A percentile compares a stretch with the other conserved stretches of the same genome.
Evolutionary conservation across 2,888 invertebrate species (phyloP).

Genomic region (Cheilosia variabilis): DNA sequence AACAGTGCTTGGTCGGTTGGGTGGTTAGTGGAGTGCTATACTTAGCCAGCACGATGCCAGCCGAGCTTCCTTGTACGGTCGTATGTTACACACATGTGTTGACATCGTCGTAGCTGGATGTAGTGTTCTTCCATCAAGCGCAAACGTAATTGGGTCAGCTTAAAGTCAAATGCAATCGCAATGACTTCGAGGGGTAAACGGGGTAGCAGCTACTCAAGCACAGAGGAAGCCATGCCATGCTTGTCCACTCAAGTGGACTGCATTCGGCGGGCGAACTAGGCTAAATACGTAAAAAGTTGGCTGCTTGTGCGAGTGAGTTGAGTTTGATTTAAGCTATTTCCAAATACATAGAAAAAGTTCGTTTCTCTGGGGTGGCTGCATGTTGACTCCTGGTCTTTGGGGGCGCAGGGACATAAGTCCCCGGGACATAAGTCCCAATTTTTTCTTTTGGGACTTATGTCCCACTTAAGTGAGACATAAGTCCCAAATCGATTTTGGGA

Average conservation of each 20-base stretch:
- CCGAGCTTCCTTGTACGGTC: constrained; percentile 28
- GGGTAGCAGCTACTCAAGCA: background rate
- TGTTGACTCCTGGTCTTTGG: background rate
- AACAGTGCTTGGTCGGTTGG: constrained; percentile 53
- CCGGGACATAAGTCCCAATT: no score
- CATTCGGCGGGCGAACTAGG: constrained; percentile 56
- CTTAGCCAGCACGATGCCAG: constrained; percentile 57
- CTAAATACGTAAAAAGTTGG: constrained; percentile 46
- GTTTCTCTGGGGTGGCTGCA: background rate
- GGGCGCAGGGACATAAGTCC: no score
- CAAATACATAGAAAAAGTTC: constrained; percentile 36
- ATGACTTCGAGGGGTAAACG: constrained; percentile 4
- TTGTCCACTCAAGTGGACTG: constrained; percentile 64
- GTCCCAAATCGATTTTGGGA: no score
- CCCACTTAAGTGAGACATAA: no score
- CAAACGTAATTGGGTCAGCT: constrained; percentile 73
- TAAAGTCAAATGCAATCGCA: constrained; percentile 71
- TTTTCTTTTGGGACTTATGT: no score
- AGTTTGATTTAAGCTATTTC: constrained; percentile 64
- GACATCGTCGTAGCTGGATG: constrained; percentile 37
- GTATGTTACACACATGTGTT: constrained; percentile 58
- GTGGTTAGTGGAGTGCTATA: constrained; percentile 49
- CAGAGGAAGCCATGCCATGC: constrained; percentile 42
- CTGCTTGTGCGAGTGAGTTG: constrained; percentile 39
- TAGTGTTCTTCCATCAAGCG: constrained; percentile 56